Conservation (phyloP, 2,113 vertebrate species). For the Salvator merianae region DNA sequence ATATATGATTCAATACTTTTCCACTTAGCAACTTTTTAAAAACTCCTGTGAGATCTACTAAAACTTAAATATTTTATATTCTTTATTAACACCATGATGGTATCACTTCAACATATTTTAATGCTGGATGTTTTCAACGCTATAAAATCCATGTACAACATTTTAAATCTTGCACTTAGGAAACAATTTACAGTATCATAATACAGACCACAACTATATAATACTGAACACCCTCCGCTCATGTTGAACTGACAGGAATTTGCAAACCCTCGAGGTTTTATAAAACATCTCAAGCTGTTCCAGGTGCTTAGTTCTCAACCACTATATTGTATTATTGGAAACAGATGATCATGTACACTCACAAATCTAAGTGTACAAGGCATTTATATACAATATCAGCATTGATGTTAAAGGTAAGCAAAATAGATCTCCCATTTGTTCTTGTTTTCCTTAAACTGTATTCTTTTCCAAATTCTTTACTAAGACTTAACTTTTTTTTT, state of each 20-base stretch:
- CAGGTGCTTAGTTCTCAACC: conserved; percentile 49
- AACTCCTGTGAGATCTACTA: conserved; percentile 29
- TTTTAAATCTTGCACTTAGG: conserved; percentile 38
- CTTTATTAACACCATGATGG: conserved; percentile 9
- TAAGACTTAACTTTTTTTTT: neutral
- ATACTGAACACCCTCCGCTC: conserved; percentile 44
- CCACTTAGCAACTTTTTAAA: conserved; percentile 29
- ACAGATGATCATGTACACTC: conserved; percentile 49
- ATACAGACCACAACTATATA: conserved; percentile 30
- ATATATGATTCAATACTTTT: conserved; percentile 1
- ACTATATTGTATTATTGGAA: conserved; percentile 49
- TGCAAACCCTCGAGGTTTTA: conserved; percentile 20
- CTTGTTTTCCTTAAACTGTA: conserved; percentile 15
- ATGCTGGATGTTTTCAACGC: conserved; percentile 27
- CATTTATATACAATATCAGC: conserved; percentile 46
- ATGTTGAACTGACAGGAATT: conserved; percentile 45
- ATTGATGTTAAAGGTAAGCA: conserved; percentile 53
- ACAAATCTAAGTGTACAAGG: conserved; percentile 49
- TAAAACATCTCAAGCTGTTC: conserved; percentile 30
- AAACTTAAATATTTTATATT: conserved; percentile 16
- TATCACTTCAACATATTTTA: conserved; percentile 40
- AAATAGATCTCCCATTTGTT: conserved; percentile 25
- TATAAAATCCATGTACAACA: neutral
- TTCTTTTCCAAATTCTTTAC: conserved; percentile 11
- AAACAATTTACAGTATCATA: conserved; percentile 39